phyloP scores from a whole-genome alignment of 2,797 vertebrate species.

The Orientallactaga sibirica region DNA sequence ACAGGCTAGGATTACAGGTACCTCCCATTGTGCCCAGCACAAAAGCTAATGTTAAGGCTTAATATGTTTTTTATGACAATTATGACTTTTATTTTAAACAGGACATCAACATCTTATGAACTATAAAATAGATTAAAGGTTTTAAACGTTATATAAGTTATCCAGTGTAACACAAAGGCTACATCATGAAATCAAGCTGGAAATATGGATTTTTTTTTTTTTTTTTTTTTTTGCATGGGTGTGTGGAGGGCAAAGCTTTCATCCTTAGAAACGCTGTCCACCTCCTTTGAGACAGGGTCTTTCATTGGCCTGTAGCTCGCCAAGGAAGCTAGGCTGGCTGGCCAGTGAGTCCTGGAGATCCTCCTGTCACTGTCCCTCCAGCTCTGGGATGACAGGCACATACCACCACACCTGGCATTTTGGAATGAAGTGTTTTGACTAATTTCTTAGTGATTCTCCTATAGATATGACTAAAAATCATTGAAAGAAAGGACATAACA shows the following conservation, averaged over 20 bases:
- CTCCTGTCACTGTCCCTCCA: too few species aligned
- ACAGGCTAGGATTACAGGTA: background rate
- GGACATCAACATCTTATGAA: background rate
- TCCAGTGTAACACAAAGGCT: background rate
- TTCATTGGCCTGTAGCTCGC: too few species aligned
- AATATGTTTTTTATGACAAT: background rate
- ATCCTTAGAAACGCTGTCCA: too few species aligned
- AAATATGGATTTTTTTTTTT: background rate
- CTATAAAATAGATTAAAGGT: background rate
- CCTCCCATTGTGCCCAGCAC: background rate
- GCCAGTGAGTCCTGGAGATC: too few species aligned
- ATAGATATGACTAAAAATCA: background rate
- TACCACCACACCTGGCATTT: too few species aligned
- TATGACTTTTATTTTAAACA: slow-evolving; percentile 1
- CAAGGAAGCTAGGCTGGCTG: too few species aligned
- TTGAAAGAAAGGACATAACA: background rate
- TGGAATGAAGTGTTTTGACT: background rate
- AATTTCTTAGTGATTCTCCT: slow-evolving; percentile 19
- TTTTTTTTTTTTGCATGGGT: too few species aligned
- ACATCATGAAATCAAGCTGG: background rate
- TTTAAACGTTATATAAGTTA: slow-evolving; percentile 44
- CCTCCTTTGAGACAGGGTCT: too few species aligned
- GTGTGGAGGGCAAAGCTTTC: too few species aligned
- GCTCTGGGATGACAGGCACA: too few species aligned
- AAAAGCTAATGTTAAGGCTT: background rate